Conservation (phyloP, 1,140 invertebrate genomes). For the Calliphora vicina region DNA sequence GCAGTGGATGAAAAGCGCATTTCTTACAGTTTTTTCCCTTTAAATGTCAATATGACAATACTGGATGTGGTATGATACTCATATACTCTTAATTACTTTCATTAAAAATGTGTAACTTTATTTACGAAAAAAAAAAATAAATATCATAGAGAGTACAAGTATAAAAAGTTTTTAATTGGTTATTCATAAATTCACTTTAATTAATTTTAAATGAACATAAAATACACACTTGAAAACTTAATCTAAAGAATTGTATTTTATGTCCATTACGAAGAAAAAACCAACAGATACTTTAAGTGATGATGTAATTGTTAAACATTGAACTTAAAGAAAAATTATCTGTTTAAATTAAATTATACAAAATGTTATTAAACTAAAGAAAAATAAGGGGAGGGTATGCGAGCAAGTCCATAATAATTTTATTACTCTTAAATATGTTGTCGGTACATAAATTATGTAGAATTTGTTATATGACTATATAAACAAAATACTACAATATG, state of each 20-base stretch:
- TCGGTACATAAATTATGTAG: neutral
- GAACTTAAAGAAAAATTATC: neutral
- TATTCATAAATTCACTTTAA: neutral
- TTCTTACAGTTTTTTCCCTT: too few species aligned
- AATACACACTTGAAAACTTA: too few species aligned
- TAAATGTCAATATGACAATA: too few species aligned
- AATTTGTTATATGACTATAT: neutral
- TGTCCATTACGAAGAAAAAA: too few species aligned
- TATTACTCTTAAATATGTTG: neutral
- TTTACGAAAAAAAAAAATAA: too few species aligned
- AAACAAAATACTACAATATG: neutral
- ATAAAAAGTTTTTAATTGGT: neutral
- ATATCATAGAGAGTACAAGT: too few species aligned
- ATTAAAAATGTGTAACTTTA: neutral
- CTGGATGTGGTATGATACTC: too few species aligned
- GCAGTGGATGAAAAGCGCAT: too few species aligned
- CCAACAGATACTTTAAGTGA: neutral
- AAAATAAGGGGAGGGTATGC: neutral
- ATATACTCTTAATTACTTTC: neutral
- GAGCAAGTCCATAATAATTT: neutral
- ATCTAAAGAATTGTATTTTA: too few species aligned
- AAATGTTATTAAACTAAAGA: neutral
- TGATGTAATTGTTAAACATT: neutral
- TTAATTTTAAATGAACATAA: neutral
- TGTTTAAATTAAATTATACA: neutral